Base-by-base conservation (phyloP, 2,113 vertebrate genomes). In the Mirounga angustirostris region DNA sequence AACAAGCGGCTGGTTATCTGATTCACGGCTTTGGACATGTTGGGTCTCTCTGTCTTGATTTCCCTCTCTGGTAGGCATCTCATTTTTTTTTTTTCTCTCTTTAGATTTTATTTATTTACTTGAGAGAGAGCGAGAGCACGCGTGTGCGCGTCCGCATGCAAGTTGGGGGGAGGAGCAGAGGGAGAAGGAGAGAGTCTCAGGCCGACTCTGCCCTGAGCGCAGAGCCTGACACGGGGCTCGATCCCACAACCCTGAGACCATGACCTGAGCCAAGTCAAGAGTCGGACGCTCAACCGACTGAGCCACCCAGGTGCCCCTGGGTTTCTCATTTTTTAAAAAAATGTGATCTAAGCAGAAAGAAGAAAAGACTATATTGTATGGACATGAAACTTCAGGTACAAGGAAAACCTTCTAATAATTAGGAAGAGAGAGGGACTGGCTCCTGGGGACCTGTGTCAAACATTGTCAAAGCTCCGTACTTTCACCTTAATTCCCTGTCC, bases 1-100 rank as follows among this genome's bases (percentile, higher is more conserved):
- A 98, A 95, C 86, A 98, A 98, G 96, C 97, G 97, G n/a, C 97
- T 97, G 93, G 95, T 98, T 98, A 97, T 98, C 98, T 97, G 98
- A 98, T 97, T 98, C 97, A 97, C 82, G 86, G 92, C 89, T 90
- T 95, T 98, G 95, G 97, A 98, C 98, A 98, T 46, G 67, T 4
- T 85, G 88, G 91, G 91, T 92, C 85, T 98, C 83, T 97, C 79
- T 84, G 89, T 97, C 92, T 96, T 91, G 94, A 92, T 98, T 92
- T 97, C 69, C 91, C 81, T 97, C 90, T 97, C 84, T 94, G 89
- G 76, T 89, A 92, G 67, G 67, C 33, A 36, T 69, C 18, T 69
- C 67, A 33, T 33, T 69, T 69, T 69, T 69, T 30, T 30, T 33
- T 36, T 33, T 36, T 30, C 10, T 10, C 67, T 69, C 67, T 69